Conservation (phyloP, 2,888 invertebrate genomes). For the Apodemia hepburni region DNA sequence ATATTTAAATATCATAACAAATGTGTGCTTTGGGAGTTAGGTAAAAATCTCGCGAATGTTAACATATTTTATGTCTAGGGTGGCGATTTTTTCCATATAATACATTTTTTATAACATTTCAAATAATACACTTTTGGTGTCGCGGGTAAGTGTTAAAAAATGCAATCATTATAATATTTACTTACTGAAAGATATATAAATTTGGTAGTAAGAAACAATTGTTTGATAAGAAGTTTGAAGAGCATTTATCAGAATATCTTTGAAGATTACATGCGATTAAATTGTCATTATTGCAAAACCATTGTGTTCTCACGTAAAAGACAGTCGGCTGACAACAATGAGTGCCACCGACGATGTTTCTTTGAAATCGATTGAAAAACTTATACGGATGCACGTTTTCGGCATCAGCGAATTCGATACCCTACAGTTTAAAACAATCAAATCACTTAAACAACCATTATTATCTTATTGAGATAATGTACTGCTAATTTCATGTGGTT, state of each 20-base stretch:
- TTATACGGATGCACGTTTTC: constrained; percentile 76
- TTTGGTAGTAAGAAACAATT: constrained; percentile 22
- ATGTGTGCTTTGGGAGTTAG: no score
- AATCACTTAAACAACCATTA: constrained; percentile 36
- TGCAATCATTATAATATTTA: no score
- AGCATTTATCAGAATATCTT: constrained; percentile 46
- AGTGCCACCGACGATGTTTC: constrained; percentile 75
- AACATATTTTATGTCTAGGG: no score
- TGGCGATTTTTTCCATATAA: no score
- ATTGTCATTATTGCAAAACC: constrained; percentile 60
- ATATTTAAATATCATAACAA: no score
- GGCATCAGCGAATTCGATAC: constrained; percentile 72
- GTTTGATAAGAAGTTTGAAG: constrained; percentile 1
- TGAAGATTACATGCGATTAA: constrained; percentile 46
- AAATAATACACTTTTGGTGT: no score
- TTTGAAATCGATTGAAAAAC: constrained; percentile 75
- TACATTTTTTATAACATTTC: no score
- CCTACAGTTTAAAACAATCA: constrained; percentile 49
- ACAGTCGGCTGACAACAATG: constrained; percentile 70
- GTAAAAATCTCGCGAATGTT: no score
- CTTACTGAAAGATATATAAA: background rate
- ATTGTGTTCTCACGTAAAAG: constrained; percentile 76
- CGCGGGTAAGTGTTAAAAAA: no score
- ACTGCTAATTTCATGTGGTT: constrained; percentile 11
- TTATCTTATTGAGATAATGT: constrained; percentile 33